These are phyloP conservation scores for Sphyrna mokarran DNA, from an alignment of 2,113 vertebrate species.

Conservation along the genomic window DNA sequence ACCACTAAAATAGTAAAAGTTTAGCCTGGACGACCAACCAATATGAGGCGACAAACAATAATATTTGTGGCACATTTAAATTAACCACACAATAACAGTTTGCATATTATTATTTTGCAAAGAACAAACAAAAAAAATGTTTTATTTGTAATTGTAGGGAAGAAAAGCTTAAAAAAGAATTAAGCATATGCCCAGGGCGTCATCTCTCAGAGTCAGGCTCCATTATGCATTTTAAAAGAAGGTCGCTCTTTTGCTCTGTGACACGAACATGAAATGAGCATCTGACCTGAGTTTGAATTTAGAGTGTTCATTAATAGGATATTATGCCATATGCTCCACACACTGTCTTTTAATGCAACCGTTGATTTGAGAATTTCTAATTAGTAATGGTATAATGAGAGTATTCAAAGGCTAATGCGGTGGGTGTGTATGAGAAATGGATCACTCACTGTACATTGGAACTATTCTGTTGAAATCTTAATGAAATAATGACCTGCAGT, in stretches of 20 bases:
- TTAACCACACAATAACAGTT: constrained; percentile 14
- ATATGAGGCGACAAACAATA: background rate
- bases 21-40: background rate
- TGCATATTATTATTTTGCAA: constrained; percentile 21
- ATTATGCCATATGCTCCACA: constrained; percentile 98
- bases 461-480: constrained; percentile 50
- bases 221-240: constrained; percentile 71
- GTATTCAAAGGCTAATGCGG: constrained; percentile 84
- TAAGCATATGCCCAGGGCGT: constrained; percentile 57
- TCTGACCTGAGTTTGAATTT: constrained; percentile 99
- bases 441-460: constrained; percentile 61
- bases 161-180: constrained; percentile 62
- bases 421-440: constrained; percentile 69
- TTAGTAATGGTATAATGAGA: constrained; percentile 98
- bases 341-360: constrained; percentile 93
- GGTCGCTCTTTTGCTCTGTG: constrained; percentile 67
- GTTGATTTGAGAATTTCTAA: constrained; percentile 97
- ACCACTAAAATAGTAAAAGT: background rate
- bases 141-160: constrained; percentile 10
- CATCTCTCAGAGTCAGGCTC: constrained; percentile 52
- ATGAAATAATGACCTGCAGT: constrained; percentile 52
- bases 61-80: constrained; percentile 2
- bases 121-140: constrained; percentile 13
- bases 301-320: constrained; percentile 99
- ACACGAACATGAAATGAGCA: constrained; percentile 83